Percentiles rank a stretch among this genome's conserved stretches.
Conservation (phyloP, 2,888 invertebrate genomes). For the Nebria brevicollis region DNA sequence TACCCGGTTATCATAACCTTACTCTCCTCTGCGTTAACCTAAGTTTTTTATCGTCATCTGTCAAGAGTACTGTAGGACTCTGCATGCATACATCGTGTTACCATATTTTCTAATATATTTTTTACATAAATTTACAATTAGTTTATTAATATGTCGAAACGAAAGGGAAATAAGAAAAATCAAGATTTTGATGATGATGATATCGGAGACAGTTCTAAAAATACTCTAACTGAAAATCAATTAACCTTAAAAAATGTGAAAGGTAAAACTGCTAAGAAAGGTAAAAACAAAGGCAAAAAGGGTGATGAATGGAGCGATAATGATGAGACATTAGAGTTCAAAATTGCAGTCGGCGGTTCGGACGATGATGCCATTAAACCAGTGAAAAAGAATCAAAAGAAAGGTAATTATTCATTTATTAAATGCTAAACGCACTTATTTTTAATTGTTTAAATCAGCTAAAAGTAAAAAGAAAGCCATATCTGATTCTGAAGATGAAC, state of each 20-base stretch:
- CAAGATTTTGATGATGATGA: conserved; percentile 68
- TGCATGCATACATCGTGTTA: conserved; percentile 6
- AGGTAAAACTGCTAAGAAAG: conserved; percentile 49
- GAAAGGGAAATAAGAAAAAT: conserved; percentile 69
- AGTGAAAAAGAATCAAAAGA: conserved; percentile 67
- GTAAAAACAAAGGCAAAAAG: conserved; percentile 50
- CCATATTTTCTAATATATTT: conserved; percentile 35
- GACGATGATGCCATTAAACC: conserved; percentile 60
- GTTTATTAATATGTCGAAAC: conserved; percentile 67
- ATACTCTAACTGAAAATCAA: conserved; percentile 57
- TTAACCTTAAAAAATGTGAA: conserved; percentile 66
- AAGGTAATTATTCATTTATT: conserved; percentile 60
- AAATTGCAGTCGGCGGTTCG: conserved; percentile 45
- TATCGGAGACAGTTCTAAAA: conserved; percentile 61
- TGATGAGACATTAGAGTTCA: conserved; percentile 53
- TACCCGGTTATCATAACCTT: no score
- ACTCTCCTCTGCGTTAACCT: not conserved
- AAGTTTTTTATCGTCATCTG: conserved; percentile 4
- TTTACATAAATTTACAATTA: conserved; percentile 20
- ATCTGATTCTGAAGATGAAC: conserved; percentile 62
- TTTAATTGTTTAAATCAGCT: conserved; percentile 51
- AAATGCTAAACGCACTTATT: no score
- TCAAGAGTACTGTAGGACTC: conserved; percentile 11
- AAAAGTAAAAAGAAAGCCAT: conserved; percentile 65
- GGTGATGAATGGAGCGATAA: conserved; percentile 53